phyloP scores from a whole-genome alignment of 2,797 vertebrate genomes.

The Aphelocoma californica region DNA sequence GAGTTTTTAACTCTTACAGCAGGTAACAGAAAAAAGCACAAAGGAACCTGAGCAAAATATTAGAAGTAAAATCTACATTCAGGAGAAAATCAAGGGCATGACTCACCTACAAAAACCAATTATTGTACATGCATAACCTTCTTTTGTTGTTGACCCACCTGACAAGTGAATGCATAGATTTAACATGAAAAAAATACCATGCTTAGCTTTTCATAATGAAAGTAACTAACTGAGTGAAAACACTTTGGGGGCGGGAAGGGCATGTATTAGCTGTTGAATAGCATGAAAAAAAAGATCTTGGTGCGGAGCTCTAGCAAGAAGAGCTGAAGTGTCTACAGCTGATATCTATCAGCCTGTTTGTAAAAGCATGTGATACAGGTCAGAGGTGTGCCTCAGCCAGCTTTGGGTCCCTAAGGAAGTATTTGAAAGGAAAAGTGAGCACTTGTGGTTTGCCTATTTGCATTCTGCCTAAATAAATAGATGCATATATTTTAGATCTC shows the following conservation, averaged over 20 bases:
- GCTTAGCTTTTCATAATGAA: not conserved
- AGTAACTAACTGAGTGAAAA: not conserved
- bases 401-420: not conserved
- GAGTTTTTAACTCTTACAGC: constrained; percentile 51
- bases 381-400: not conserved
- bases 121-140: not conserved
- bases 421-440: not conserved
- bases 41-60: constrained; percentile 12
- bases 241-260: not conserved
- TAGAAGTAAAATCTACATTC: constrained; percentile 23
- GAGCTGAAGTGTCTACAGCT: not conserved
- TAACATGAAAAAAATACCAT: not conserved
- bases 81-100: not conserved
- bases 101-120: not conserved
- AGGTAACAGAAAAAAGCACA: constrained; percentile 36
- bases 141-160: not conserved
- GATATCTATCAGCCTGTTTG: not conserved
- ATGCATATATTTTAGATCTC: not conserved
- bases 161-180: not conserved
- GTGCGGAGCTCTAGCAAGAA: not conserved
- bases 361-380: not conserved
- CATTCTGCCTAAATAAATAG: not conserved
- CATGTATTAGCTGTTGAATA: not conserved
- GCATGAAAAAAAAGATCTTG: not conserved
- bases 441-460: not conserved